Evolutionary conservation across 2,888 invertebrate species (phyloP).

Genomic region (Cheilosia soror): DNA sequence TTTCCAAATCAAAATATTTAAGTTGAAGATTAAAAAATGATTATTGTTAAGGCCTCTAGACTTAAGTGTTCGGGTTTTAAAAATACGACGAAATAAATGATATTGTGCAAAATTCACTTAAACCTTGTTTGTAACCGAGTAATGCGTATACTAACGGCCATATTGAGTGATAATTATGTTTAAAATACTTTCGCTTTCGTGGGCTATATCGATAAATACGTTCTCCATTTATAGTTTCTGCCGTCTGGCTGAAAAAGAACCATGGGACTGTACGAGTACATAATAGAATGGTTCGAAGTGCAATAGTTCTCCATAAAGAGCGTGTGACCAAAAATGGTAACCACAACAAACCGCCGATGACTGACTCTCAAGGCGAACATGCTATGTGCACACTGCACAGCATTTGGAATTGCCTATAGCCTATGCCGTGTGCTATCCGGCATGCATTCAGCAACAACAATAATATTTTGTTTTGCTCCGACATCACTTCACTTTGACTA

Average conservation of each 20-base stretch:
- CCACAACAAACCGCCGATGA: conserved; percentile 40
- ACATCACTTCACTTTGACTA: background rate
- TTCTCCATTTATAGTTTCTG: too few relatives aligned
- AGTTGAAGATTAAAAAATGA: too few relatives aligned
- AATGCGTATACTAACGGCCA: background rate
- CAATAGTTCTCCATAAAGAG: background rate
- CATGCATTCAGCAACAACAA: conserved; percentile 11
- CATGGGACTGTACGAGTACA: background rate
- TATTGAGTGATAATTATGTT: background rate
- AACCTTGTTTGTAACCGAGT: too few relatives aligned
- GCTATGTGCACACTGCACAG: background rate
- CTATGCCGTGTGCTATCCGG: background rate
- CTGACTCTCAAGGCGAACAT: conserved; percentile 33
- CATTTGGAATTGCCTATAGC: background rate
- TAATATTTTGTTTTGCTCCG: background rate
- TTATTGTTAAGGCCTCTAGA: too few relatives aligned
- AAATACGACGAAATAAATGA: too few relatives aligned
- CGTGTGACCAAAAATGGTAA: conserved; percentile 21
- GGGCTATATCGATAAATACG: too few relatives aligned
- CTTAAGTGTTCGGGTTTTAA: too few relatives aligned
- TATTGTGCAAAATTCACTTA: too few relatives aligned
- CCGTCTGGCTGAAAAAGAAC: too few relatives aligned
- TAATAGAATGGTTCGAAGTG: background rate
- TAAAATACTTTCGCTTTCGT: background rate
- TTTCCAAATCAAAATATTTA: too few relatives aligned